These are phyloP conservation scores for Noctua comes DNA, from an alignment of 2,888 invertebrate genomes.

Conservation along the genomic window DNA sequence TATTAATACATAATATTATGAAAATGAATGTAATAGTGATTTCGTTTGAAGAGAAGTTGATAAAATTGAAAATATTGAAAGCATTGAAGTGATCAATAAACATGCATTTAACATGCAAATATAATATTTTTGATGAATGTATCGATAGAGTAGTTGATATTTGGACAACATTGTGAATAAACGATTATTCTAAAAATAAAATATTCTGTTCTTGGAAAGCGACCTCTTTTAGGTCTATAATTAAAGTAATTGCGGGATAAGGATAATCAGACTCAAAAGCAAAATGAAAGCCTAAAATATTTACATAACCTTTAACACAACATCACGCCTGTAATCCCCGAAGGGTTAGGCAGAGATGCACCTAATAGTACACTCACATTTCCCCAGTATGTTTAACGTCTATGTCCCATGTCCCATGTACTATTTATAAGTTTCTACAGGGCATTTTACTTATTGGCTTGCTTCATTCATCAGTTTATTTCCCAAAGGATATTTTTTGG, in stretches of 20 bases:
- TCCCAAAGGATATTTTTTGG: not conserved
- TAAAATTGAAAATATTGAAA: slow-evolving; percentile 2
- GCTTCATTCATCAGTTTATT: not conserved
- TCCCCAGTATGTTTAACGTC: no score
- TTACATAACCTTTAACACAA: not conserved
- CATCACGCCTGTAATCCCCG: no score
- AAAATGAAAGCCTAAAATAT: not conserved
- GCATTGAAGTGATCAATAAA: not conserved
- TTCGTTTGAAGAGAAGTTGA: not conserved
- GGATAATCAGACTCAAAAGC: not conserved
- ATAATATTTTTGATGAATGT: not conserved
- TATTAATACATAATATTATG: not conserved
- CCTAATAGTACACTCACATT: no score
- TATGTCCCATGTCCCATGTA: not conserved
- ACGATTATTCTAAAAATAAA: not conserved
- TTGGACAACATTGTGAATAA: slow-evolving; percentile 7
- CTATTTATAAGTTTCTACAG: not conserved
- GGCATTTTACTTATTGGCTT: not conserved
- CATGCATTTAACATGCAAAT: not conserved
- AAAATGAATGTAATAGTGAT: not conserved
- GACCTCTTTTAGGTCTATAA: not conserved
- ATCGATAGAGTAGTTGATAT: slow-evolving; percentile 5
- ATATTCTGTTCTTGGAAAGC: not conserved
- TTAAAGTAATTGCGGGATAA: not conserved
- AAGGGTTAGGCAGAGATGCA: no score